Base-by-base conservation (phyloP, 1,140 invertebrate species). In the Magallana ariakensis region DNA sequence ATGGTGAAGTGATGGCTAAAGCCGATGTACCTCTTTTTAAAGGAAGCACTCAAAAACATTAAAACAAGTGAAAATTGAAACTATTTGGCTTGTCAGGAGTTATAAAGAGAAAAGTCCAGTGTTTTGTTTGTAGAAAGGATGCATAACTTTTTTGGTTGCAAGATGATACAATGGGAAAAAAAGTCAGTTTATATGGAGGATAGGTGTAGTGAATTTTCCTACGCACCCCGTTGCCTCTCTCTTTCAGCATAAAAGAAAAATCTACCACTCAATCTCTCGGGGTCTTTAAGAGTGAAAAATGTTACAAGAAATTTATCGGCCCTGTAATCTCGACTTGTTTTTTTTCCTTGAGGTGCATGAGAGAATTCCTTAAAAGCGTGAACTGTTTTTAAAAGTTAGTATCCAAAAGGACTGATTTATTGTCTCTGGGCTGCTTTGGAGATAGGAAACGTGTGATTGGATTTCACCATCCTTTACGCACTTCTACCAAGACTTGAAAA, bases 281-380 rank as follows among this genome's bases (percentile, higher is more conserved):
- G 66, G 46, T 82, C 80, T 56, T 55, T 54, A 82, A 82, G 46
- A 82, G 80, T 82, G 80, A 82, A 82, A 82, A 82, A 82, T 82
- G 80, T 82, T 55, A 82, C 80, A 82, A 46, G 75, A 75, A 75
- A 75, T 75, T 82, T 82, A 82, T 82, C 80, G n/a, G 15, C 15
- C 9, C n/a, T 54, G 80, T 55, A 26, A 82, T 82, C 80, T 82
- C 3, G 19, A 82, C 46, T 55, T 16, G 33, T n/a, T 19, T 26
- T n/a, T 19, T 26, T 75, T 75, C 33, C 54, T 53, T 56, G 80
- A 82, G 46, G 80, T 82, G 46, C 80, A 82, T 82, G 80, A 82
- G 80, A 82, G 54, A 82, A 82, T 82, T 56, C 46, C 46, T 82
- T 56, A 82, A 56, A 55, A 56, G 80, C 54, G 80, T n/a, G 46